A percentile compares a stretch with the other conserved stretches of the same genome.
Evolutionary conservation across 2,113 vertebrate species (phyloP).

Genomic region (Anthoscopus minutus): DNA sequence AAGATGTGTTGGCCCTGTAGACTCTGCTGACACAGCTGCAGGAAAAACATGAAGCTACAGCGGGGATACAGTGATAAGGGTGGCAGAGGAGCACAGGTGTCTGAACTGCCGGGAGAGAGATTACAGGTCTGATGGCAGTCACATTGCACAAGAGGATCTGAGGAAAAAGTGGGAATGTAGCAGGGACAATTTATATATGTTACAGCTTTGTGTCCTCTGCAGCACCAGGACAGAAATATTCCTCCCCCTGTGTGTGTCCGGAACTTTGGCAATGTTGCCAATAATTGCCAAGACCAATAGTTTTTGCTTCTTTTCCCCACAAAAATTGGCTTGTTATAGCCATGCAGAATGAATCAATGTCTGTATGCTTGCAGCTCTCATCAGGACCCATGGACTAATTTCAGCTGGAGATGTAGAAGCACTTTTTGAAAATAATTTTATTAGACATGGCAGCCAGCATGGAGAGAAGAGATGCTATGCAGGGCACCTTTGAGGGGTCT

Average conservation of each 20-base stretch:
- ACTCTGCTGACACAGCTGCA: not conserved
- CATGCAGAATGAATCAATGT: not conserved
- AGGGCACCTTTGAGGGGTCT: not conserved
- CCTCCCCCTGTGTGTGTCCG: not conserved
- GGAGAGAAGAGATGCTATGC: not conserved
- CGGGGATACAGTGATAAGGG: not conserved
- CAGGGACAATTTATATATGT: accelerated
- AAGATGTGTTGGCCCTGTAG: not conserved
- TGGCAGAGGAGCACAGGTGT: not conserved
- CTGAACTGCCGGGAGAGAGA: not conserved
- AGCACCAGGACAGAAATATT: not conserved
- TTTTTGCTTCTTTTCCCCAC: not conserved
- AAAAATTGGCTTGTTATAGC: not conserved
- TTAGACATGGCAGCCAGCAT: not conserved
- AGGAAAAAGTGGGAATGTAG: not conserved
- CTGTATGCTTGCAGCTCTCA: not conserved
- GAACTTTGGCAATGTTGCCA: not conserved
- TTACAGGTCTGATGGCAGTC: not conserved
- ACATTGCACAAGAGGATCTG: not conserved
- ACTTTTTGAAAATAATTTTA: not conserved
- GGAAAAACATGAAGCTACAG: not conserved
- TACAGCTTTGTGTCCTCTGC: not conserved
- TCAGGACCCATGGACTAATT: not conserved
- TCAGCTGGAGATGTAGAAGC: not conserved
- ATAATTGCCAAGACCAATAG: not conserved